A percentile compares a stretch with the other conserved stretches of the same genome.
Conservation (phyloP, 2,113 vertebrate species). For the Ibidorhyncha struthersii region DNA sequence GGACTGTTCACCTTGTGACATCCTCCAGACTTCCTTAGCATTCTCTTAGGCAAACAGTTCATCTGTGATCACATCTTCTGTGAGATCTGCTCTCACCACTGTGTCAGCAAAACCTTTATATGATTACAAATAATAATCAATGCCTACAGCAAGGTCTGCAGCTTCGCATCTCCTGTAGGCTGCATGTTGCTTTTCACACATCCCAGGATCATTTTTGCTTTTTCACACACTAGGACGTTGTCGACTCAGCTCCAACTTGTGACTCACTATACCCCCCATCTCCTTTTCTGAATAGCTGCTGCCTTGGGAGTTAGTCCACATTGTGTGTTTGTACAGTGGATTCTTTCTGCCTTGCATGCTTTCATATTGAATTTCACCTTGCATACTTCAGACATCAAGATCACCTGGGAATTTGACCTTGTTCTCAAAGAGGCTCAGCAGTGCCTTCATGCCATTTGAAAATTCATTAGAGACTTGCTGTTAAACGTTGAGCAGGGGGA, state of each 20-base stretch:
- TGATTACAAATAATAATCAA: neutral
- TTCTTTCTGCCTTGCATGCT: neutral
- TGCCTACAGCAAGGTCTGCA: neutral
- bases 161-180: neutral
- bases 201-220: neutral
- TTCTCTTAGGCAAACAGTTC: neutral
- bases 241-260: neutral
- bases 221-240: neutral
- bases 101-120: neutral
- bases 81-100: neutral
- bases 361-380: neutral
- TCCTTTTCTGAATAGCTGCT: neutral
- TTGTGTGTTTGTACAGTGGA: neutral
- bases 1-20: neutral
- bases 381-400: neutral
- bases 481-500: neutral
- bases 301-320: neutral
- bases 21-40: neutral
- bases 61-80: neutral
- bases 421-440: neutral
- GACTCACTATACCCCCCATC: neutral
- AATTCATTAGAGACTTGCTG: neutral
- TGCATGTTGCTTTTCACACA: neutral
- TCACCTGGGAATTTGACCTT: neutral
- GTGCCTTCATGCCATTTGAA: neutral